Base-by-base conservation (phyloP, 2,888 invertebrate genomes). In the Lithophane ornitopus region DNA sequence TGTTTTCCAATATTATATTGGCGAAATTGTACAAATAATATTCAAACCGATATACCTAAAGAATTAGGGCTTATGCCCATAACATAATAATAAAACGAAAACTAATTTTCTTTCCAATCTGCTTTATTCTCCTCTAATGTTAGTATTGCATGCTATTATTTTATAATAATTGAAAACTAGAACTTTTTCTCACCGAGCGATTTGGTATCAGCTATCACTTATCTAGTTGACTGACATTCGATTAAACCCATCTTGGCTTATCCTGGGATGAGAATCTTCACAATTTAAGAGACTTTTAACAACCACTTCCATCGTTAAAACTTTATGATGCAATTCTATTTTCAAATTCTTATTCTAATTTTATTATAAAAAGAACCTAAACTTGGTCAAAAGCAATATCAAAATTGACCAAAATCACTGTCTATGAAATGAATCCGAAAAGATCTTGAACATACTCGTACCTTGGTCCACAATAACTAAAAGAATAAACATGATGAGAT, bases 131-230 rank as follows among this genome's bases (percentile, higher is more conserved):
- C 54, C 41, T 81, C 70, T 84, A 84, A 84, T 82, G 84, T 70
- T 68, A 39, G 22, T 66, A 76, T 84, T 72, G 84, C 84, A 80
- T 84, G 80, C 58, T 62, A 80, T 80, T 80, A 80, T 54, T 72
- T 59, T 52, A 52, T 52, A 78, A 52, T 71, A 54, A 69, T 78
- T 84, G 70, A 70, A 74, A 79, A 79, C 56, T n/a, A 26, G 26
- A 65, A 7, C 19, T 41, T 61, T 70, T 67, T 84, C 46, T 46
- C n/a, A 44, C 44, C n/a, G 9, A 68, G 3, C 54, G 4, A 52
- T 66, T 62, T 49, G 26, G 34, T 69, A 79, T 73, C 79, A 78
- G 44, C 46, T 28, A 65, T 28, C 65, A 34, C 66, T 68, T 65
- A 65, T 74, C 72, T 61, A 80, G 61, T 69, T 46, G 59, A 73